Evolutionary conservation across 2,797 vertebrate genomes (phyloP), one percentile per base, ranked within the genome.

Genomic region (Sarcophilus harrisii): DNA sequence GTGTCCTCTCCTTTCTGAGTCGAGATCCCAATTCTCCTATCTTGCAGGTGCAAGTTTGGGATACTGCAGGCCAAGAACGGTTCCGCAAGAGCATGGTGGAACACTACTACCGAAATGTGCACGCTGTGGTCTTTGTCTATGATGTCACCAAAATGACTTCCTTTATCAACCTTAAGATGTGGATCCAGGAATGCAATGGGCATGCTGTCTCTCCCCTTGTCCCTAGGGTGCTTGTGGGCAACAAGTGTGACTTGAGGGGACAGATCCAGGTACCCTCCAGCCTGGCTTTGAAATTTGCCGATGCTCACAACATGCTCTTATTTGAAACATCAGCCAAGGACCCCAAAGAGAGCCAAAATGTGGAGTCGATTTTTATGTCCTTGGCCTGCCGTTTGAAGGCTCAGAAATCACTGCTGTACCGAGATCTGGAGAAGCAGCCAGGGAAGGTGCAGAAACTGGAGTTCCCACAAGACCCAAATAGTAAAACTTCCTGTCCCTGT

Each of bases 241-340:
- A 99, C 98, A 99, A 99, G 98, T 99, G 99, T 98, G 99, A 99
- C 99, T 99, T 99, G 93, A 99, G 99, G 54, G 99, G 99, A 97
- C 99, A 99, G 97, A 99, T 99, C 97, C 99, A 99, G 98, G 99
- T 99, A 92, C 99, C 99, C 28, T 99, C 99, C 98, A 99, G 99
- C 98, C 98, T 99, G 98, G 99, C 99, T 3, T 98, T 99, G 96
- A 99, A 99, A 98, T 99, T 99, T 13, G 99, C 99, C 0, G 99
- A 99, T 0, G 98, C 99, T 97, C 99, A 99, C 98, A 99, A 99
- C 98, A 99, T 99, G 99, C 99, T 99, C 98, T 99, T 99, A 96
- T 99, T 99, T 94, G 99, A 99, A 98, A 99, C 99, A 2, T 99
- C 99, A 0, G 99, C 99, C 96, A 99, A 99, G 98, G 99, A 99